Conservation (phyloP, 2,888 invertebrate genomes). For the Rutpela maculata region DNA sequence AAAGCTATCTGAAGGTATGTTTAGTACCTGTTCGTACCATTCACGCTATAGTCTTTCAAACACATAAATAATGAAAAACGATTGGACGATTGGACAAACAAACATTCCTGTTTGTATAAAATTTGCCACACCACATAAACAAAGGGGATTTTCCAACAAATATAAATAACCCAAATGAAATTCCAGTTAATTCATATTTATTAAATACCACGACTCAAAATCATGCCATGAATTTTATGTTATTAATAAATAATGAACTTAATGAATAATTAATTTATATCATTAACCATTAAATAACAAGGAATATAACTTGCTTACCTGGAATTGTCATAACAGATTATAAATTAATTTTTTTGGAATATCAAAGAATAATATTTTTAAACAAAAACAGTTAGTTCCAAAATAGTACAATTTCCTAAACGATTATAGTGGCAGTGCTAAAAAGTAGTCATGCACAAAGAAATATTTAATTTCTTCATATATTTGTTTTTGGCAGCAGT, state of each 20-base stretch:
- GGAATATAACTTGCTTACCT: neutral
- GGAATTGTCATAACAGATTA: no score
- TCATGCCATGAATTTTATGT: neutral
- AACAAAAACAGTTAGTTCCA: no score
- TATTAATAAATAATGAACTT: slow-evolving; percentile 17
- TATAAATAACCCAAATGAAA: slow-evolving; percentile 27
- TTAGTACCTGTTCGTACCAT: slow-evolving; percentile 41
- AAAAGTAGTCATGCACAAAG: no score
- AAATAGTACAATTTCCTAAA: no score
- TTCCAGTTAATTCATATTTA: slow-evolving; percentile 2
- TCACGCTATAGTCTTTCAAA: slow-evolving; percentile 30
- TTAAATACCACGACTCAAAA: slow-evolving; percentile 22
- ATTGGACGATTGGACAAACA: slow-evolving; percentile 7
- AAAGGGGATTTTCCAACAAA: slow-evolving; percentile 30
- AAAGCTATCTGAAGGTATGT: slow-evolving; percentile 12
- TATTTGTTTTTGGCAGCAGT: no score
- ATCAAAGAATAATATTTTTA: no score
- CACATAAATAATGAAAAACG: slow-evolving; percentile 37
- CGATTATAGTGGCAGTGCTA: no score
- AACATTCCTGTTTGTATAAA: slow-evolving; percentile 24
- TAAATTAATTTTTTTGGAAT: no score
- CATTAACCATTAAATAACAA: neutral
- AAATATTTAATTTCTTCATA: no score
- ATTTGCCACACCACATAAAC: slow-evolving; percentile 13
- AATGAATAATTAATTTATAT: neutral